Conservation (phyloP, 2,113 vertebrate genomes). For the Scomber japonicus region DNA sequence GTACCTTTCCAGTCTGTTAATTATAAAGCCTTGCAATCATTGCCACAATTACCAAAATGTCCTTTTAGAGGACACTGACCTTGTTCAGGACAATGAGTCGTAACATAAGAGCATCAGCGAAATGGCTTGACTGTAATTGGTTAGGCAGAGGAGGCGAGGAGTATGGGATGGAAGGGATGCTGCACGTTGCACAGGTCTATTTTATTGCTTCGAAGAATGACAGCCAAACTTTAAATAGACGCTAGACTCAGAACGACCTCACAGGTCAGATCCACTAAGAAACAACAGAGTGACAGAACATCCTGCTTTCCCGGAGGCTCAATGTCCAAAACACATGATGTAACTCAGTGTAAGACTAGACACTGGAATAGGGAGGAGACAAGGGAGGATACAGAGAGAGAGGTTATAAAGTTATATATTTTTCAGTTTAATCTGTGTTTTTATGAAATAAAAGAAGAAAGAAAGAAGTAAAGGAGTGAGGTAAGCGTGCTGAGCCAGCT, state of each 20-base stretch:
- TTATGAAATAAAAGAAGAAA: neutral
- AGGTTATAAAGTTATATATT: neutral
- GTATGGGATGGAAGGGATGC: neutral
- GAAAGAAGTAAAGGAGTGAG: neutral
- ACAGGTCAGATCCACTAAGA: constrained; percentile 13
- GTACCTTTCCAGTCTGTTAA: neutral
- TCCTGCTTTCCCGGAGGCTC: constrained; percentile 6
- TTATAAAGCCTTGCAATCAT: neutral
- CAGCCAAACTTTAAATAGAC: constrained; percentile 47
- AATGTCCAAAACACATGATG: constrained; percentile 31
- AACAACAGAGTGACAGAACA: constrained; percentile 35
- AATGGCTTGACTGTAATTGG: neutral
- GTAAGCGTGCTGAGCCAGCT: constrained; percentile 38
- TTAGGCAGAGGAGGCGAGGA: neutral
- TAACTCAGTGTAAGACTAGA: constrained; percentile 21
- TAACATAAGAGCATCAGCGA: neutral
- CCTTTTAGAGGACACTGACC: neutral
- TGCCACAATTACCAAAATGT: neutral
- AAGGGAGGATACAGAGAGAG: neutral
- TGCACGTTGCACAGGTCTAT: neutral
- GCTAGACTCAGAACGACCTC: constrained; percentile 1
- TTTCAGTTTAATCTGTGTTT: neutral
- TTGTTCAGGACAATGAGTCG: neutral
- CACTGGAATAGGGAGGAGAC: neutral
- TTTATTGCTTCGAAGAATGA: constrained; percentile 34